These are phyloP conservation scores for Sebastes trivittatus DNA, from an alignment of 2,797 vertebrate species.

Conservation along the genomic window DNA sequence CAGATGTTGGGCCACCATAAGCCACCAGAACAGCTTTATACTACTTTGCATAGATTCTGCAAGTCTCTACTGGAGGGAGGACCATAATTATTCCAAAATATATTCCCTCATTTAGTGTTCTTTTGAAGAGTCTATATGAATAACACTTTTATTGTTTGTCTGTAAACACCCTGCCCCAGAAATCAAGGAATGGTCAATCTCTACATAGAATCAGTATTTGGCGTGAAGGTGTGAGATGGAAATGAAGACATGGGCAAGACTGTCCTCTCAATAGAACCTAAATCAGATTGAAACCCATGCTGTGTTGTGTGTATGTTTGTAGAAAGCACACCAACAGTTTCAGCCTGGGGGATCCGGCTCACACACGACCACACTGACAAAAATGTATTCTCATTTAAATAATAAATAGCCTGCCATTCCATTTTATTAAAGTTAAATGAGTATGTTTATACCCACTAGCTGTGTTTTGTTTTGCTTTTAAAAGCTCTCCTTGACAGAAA, in stretches of 20 bases:
- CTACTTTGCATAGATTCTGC: background rate
- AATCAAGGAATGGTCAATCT: background rate
- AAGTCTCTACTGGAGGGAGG: background rate
- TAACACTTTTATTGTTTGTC: background rate
- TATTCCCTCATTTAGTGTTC: background rate
- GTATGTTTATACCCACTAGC: slow-evolving; percentile 29
- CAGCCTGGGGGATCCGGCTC: background rate
- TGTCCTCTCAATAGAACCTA: background rate
- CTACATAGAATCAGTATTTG: background rate
- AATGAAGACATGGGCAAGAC: background rate
- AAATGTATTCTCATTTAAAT: slow-evolving; percentile 42
- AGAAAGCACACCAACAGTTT: background rate
- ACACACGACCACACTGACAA: background rate
- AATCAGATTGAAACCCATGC: slow-evolving; percentile 1
- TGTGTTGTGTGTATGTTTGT: slow-evolving; percentile 15
- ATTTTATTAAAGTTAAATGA: slow-evolving; percentile 32
- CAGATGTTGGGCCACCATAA: background rate
- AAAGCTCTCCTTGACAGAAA: slow-evolving; percentile 59
- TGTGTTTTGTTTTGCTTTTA: slow-evolving; percentile 49
- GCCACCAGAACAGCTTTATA: background rate
- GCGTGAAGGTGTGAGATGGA: background rate
- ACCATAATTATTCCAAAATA: background rate
- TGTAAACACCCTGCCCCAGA: background rate
- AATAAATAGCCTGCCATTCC: slow-evolving; percentile 28
- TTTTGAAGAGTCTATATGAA: background rate